Percentiles rank a stretch among this genome's conserved stretches.
phyloP scores from a whole-genome alignment of 2,888 invertebrate genomes.

The Stenodema calcarata region DNA sequence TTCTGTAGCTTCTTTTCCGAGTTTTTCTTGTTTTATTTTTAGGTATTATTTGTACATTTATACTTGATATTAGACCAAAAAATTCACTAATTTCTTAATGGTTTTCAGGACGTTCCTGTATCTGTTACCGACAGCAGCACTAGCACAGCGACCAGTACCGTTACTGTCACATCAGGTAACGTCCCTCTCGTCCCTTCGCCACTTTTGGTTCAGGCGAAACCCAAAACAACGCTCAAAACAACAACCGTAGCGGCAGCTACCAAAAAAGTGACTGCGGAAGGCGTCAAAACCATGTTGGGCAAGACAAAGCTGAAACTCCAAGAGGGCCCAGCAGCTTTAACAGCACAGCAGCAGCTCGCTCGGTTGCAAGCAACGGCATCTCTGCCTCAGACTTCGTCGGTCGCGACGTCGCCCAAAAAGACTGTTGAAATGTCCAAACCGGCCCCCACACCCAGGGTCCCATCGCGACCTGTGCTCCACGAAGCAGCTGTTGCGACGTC shows the following conservation, averaged over 20 bases:
- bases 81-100: neutral
- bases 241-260: conserved; percentile 44
- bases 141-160: neutral
- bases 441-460: conserved; percentile 20
- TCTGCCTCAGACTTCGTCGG: neutral
- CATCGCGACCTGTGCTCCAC: conserved; percentile 43
- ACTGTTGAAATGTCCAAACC: conserved; percentile 27
- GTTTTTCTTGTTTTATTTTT: too few species aligned
- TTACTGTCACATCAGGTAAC: conserved; percentile 29
- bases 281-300: conserved; percentile 53
- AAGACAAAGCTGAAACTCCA: conserved; percentile 46
- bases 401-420: conserved; percentile 35
- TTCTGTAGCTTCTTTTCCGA: too few species aligned
- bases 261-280: conserved; percentile 49
- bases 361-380: conserved; percentile 17
- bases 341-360: conserved; percentile 42
- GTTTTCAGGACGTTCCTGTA: conserved; percentile 24
- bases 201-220: conserved; percentile 49
- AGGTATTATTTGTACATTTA: neutral
- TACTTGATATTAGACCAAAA: neutral
- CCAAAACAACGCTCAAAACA: conserved; percentile 47
- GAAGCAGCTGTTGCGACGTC: conserved; percentile 9
- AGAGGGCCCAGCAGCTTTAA: conserved; percentile 15
- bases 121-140: conserved; percentile 34
- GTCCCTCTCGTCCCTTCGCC: conserved; percentile 34